These are phyloP conservation scores for Sisyra terminalis DNA, from an alignment of 2,888 invertebrate genomes.

Conservation along the genomic window DNA sequence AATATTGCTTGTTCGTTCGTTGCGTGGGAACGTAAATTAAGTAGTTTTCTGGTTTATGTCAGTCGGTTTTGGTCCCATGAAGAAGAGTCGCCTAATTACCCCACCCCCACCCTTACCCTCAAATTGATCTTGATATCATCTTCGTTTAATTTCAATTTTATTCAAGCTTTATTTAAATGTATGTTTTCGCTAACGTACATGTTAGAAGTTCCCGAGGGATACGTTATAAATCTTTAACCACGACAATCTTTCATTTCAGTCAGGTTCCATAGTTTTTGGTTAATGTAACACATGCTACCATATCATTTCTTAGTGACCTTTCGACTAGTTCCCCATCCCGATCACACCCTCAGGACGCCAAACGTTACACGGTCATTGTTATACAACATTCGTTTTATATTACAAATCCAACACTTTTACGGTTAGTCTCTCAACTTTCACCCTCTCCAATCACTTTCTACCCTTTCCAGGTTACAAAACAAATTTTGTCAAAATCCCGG, in stretches of 20 bases:
- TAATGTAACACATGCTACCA: slow-evolving; percentile 2
- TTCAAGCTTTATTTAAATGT: neutral
- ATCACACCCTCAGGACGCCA: neutral
- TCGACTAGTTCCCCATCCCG: neutral
- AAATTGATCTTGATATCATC: neutral
- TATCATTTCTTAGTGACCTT: slow-evolving; percentile 4
- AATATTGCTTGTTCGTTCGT: neutral
- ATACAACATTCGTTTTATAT: too few species aligned
- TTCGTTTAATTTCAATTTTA: neutral
- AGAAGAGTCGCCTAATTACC: neutral
- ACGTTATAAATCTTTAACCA: slow-evolving; percentile 5
- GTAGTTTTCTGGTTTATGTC: neutral
- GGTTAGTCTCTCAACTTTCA: too few species aligned
- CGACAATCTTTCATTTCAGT: slow-evolving; percentile 5
- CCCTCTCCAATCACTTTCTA: too few species aligned
- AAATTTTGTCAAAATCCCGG: too few species aligned
- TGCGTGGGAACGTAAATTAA: neutral
- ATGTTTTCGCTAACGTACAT: neutral
- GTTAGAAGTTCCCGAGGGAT: neutral
- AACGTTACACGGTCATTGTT: too few species aligned
- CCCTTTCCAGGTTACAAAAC: too few species aligned
- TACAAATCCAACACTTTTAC: too few species aligned
- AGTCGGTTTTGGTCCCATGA: neutral
- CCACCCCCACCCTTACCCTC: neutral
- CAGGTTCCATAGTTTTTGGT: slow-evolving; percentile 6